phyloP scores from a whole-genome alignment of 92 coral and sea anemone species.

The Paragorgia papillata region DNA sequence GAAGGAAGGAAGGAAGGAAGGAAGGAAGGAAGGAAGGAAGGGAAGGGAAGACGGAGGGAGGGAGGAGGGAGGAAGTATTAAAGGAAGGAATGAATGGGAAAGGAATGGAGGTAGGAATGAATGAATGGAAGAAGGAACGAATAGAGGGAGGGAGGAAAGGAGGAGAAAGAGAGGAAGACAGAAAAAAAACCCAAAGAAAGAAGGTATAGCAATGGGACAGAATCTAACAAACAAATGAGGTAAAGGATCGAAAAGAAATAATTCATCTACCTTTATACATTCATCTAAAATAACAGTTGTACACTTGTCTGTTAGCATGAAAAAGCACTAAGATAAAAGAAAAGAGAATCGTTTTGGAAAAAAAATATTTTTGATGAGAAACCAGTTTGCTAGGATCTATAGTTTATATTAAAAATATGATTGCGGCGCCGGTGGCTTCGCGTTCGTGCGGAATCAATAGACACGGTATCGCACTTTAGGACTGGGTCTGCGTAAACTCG shows the following conservation, averaged over 20 bases:
- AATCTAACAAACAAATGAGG: background rate
- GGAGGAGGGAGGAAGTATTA: background rate
- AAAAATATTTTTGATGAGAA: no score
- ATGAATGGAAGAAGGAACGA: background rate
- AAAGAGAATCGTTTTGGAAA: no score
- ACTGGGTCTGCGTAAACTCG: no score
- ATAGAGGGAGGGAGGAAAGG: no score
- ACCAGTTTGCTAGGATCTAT: no score
- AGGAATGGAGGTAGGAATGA: background rate
- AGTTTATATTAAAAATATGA: no score
- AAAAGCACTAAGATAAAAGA: slow-evolving; percentile 75
- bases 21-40: background rate
- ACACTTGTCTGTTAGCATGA: slow-evolving; percentile 79
- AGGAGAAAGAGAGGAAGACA: background rate
- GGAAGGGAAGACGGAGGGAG: background rate
- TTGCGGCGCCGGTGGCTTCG: no score
- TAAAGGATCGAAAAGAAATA: background rate
- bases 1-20: background rate
- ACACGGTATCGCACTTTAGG: no score
- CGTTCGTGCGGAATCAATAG: no score
- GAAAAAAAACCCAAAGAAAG: background rate
- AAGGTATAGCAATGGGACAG: background rate
- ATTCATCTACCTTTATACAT: slow-evolving; percentile 70
- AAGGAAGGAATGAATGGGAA: no score
- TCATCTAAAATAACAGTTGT: slow-evolving; percentile 66